Percentiles rank a stretch among this genome's conserved stretches.
Evolutionary conservation across 2,888 invertebrate species (phyloP).

Genomic region (Frankliniella fusca): DNA sequence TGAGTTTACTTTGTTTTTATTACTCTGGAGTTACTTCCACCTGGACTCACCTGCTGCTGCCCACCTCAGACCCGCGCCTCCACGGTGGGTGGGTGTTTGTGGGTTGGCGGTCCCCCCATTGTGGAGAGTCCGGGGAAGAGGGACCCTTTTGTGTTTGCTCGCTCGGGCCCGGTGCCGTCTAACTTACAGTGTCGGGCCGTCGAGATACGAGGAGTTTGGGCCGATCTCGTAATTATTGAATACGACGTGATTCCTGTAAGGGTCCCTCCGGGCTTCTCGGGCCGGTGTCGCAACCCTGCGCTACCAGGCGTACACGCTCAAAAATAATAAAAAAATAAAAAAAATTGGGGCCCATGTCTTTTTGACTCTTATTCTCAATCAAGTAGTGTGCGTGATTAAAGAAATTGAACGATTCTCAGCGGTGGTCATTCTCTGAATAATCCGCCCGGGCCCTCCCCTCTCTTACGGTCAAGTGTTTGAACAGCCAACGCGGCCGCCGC

Average conservation of each 20-base stretch:
- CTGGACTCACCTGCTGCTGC: no score
- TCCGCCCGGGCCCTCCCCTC: background rate
- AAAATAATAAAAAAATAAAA: background rate
- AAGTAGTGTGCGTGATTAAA: no score
- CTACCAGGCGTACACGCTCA: background rate
- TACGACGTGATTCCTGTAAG: conserved; percentile 1
- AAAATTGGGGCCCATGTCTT: background rate
- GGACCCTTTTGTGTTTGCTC: conserved; percentile 11
- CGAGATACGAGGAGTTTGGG: no score
- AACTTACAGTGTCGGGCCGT: no score
- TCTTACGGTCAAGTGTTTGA: conserved; percentile 9
- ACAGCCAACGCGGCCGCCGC: background rate
- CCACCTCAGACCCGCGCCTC: no score
- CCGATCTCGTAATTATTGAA: conserved; percentile 17
- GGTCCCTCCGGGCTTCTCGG: background rate
- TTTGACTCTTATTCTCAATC: background rate
- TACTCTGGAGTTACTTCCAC: no score
- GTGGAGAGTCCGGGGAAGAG: background rate
- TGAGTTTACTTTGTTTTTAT: no score
- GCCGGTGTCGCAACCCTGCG: background rate
- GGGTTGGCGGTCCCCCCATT: background rate
- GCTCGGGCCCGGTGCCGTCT: background rate
- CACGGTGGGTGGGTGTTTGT: background rate
- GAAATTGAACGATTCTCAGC: no score
- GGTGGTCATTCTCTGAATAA: no score